A percentile compares a stretch with the other conserved stretches of the same genome.
Evolutionary conservation across 2,113 vertebrate genomes (phyloP).

Genomic region (Rhinogobius similis): DNA sequence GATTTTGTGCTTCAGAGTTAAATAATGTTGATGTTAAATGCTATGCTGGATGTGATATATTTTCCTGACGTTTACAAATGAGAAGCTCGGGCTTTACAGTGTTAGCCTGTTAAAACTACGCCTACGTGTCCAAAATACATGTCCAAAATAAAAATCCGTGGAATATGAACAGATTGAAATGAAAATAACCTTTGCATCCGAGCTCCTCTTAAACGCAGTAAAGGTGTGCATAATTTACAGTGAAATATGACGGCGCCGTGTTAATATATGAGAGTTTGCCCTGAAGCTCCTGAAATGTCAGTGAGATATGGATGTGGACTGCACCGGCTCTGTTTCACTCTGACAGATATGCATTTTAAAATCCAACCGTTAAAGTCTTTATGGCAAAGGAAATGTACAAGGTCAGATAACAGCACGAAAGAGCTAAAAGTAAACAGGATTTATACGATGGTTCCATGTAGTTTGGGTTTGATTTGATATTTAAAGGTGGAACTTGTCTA

Average conservation of each 20-base stretch:
- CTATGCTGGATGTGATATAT: no score
- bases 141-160: neutral
- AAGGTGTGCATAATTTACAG: conserved; percentile 59
- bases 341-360: conserved; percentile 29
- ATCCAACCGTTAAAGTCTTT: conserved; percentile 18
- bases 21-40: no score
- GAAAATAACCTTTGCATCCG: neutral
- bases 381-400: conserved; percentile 21
- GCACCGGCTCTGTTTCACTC: conserved; percentile 28
- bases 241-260: conserved; percentile 19
- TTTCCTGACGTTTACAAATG: no score
- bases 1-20: no score
- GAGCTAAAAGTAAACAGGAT: neutral
- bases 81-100: no score
- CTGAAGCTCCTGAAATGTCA: conserved; percentile 49
- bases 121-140: no score
- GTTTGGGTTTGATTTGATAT: neutral
- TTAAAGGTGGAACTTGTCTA: neutral
- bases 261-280: conserved; percentile 44
- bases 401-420: conserved; percentile 34
- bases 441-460: no score
- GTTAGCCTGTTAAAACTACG: no score
- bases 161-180: conserved; percentile 19
- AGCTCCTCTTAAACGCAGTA: neutral
- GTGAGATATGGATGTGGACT: conserved; percentile 27